Conservation (phyloP, 2,888 invertebrate species). For the Myopa tessellatipennis region DNA sequence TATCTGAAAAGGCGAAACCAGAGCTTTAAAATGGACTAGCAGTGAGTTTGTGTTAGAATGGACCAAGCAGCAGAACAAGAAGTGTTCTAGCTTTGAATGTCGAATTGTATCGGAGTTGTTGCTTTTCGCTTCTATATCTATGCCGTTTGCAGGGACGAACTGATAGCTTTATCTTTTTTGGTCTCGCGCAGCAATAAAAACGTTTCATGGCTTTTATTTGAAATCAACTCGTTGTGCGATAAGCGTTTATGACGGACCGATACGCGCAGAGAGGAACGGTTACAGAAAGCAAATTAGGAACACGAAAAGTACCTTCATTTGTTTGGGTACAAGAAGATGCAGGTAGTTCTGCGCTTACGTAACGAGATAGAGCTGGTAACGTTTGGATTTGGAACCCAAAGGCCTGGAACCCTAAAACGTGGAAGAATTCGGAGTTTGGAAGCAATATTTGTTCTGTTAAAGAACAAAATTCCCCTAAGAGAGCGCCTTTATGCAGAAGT, state of each 20-base stretch:
- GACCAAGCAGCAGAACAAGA: too few species aligned
- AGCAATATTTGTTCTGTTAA: not conserved
- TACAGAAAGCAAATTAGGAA: not conserved
- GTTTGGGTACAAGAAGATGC: not conserved
- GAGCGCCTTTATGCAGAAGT: conserved; percentile 54
- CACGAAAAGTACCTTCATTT: not conserved
- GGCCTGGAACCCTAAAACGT: not conserved
- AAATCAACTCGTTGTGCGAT: conserved; percentile 27
- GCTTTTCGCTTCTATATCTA: not conserved
- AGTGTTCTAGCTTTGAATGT: not conserved
- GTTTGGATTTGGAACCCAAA: too few species aligned
- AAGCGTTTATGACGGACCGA: conserved; percentile 24
- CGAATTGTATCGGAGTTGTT: not conserved
- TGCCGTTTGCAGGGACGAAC: not conserved
- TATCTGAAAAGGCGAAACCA: not conserved
- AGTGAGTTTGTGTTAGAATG: not conserved
- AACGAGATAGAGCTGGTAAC: not conserved
- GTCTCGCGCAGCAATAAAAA: conserved; percentile 18
- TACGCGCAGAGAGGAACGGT: not conserved
- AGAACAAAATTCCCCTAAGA: not conserved
- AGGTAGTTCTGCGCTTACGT: conserved; percentile 20
- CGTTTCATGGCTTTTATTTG: conserved; percentile 18
- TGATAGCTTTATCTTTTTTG: conserved; percentile 33
- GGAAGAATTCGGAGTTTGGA: not conserved
- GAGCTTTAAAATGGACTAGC: not conserved